Base-by-base conservation (phyloP, 2,888 invertebrate genomes). In the Anaspis maculata region DNA sequence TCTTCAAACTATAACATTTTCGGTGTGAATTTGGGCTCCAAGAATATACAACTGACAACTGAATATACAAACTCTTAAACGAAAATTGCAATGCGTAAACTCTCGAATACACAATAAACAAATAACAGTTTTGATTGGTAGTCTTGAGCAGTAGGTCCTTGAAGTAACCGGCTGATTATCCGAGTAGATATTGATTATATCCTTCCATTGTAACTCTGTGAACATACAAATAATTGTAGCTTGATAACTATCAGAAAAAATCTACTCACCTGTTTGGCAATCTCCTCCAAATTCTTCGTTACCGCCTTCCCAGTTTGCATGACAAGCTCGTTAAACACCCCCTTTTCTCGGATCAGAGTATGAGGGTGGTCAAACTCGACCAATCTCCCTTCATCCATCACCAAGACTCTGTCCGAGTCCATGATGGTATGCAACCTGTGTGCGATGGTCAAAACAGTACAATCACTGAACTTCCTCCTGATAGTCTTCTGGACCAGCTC, bases 381-480 rank as follows among this genome's bases (percentile, higher is more conserved):
- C 56, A 79, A 71, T 13, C 26, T 75, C 0, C 89, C 89, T 15
- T 80, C 79, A 56, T 86, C 83, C 74, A 89, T 77, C 4, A 87
- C 86, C 43, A 88, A 58, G 32, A 87, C 80, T 62, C 77, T 75
- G 66, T 87, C 84, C 0, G 83, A 84, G 63, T 89, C 87, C 81
- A 89, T 87, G 30, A 89, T 81, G 0, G 88, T 88, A 53, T 88
- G 77, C 3, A 90, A 70, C 25, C 88, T 72, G 63, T 89, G 88
- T 15, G 88, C 88, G 27, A 89, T 84, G 0, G 87, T 87, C 19
- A 89, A 70, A 22, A 88, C 86, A 1, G 86, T 86, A 57, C 85
- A 87, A n/a, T 76, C 69, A 1, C 70, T 70, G 55, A 87, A 88
- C 57, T 83, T 83, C 28, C 67, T 69, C 40, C 84, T 68, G 37